Conservation (phyloP, 2,113 vertebrate species). For the Cricetomys ansorgei region DNA sequence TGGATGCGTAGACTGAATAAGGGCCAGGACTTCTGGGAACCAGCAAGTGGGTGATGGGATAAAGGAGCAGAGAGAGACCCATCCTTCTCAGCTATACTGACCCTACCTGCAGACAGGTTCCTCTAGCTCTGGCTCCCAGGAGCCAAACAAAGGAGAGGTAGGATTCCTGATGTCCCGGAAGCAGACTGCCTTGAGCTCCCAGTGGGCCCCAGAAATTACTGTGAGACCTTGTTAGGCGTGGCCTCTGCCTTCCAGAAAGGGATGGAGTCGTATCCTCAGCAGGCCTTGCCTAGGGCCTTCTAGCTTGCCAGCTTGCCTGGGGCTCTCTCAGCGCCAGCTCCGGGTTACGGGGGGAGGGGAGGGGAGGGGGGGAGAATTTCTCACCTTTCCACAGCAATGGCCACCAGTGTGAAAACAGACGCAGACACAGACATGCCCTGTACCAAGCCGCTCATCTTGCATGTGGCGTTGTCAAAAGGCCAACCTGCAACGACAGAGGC, state of each 20-base stretch:
- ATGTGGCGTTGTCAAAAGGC: constrained; percentile 94
- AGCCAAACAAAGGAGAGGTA: background rate
- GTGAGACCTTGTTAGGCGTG: background rate
- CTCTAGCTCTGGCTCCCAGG: background rate
- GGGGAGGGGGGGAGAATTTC: too few relatives aligned
- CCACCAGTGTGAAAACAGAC: constrained; percentile 95
- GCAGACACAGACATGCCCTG: constrained; percentile 95
- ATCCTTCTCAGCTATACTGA: background rate
- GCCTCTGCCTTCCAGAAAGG: background rate
- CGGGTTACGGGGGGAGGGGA: background rate
- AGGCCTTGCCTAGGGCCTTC: background rate
- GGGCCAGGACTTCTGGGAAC: background rate
- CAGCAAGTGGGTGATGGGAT: too few relatives aligned
- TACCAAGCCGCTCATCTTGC: constrained; percentile 96
- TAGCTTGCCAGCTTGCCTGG: background rate
- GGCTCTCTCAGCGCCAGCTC: background rate
- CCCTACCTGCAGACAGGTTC: background rate
- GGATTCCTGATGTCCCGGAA: background rate
- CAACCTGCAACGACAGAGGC: constrained; percentile 89
- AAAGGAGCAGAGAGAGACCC: background rate
- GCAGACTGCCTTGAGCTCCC: background rate
- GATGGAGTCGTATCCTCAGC: background rate
- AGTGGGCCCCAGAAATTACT: background rate
- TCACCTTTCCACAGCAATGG: constrained; percentile 96
- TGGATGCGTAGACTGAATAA: background rate